Base-by-base conservation (phyloP, 2,888 invertebrate genomes). In the Lapara coniferarum region DNA sequence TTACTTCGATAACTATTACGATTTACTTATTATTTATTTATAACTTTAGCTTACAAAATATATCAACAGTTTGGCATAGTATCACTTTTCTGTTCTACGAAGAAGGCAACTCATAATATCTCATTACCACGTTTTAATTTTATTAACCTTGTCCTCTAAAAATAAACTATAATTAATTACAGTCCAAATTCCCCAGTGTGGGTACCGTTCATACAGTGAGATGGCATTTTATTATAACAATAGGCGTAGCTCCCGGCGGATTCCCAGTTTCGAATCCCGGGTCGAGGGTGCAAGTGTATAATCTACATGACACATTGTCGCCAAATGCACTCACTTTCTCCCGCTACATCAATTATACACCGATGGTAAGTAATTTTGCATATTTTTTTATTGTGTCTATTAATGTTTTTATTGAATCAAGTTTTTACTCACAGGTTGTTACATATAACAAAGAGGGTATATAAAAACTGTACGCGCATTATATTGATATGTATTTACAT, bases 191-290 rank as follows among this genome's bases (percentile, higher is more conserved):
- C 44, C 19, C 79, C 69, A 81, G 74, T 67, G 68, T 57, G 74
- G 81, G 82, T 89, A 81, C 86, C 70, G 66, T 73, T 79, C 74
- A 81, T 82, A 83, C 75, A 82, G 81, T 84, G 88, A 89, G 85
- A 91, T 89, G 88, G 85, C 88, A 88, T 93, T 93, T 92, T 93
- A 92, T 90, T 92, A 91, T 91, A 92, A 91, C 92, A 93, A 93
- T 88, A 88, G 87, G 81, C 77, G 74, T 73, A 78, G 81, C 83
- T 86, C 88, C 88, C 74, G 63, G 71, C 73, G 78, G 74, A 72
- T 68, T 56, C 56, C 58, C 70, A 69, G 66, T 69, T 57, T 37
- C 30, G 57, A 10, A 71, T 66, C 19, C 55, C 77, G 66, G 71
- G 66, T 70, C 73, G 74, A 75, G 82, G 81, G 87, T 77, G 88